Evolutionary conservation across 2,888 invertebrate genomes (phyloP).

Genomic region (Linnaemya vulpina): DNA sequence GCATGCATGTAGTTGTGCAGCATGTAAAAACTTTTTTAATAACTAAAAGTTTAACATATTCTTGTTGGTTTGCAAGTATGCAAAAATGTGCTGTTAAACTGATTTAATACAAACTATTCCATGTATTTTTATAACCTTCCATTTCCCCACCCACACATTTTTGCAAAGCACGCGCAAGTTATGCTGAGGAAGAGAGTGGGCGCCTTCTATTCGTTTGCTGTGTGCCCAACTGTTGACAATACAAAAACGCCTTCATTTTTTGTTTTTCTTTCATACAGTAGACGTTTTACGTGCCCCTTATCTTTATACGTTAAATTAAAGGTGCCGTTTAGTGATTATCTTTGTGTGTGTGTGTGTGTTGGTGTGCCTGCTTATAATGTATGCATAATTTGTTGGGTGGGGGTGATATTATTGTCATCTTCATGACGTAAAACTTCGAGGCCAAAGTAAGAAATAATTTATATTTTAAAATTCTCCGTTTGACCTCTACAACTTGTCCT

Average conservation of each 20-base stretch:
- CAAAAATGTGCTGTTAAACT: constrained; percentile 37
- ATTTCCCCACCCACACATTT: not conserved
- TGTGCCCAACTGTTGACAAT: constrained; percentile 58
- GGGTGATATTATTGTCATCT: not conserved
- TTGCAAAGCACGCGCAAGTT: not conserved
- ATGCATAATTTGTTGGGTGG: constrained; percentile 1
- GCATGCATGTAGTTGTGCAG: not conserved
- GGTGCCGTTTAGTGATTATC: constrained; percentile 18
- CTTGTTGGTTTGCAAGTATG: constrained; percentile 50
- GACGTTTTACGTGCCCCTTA: not conserved
- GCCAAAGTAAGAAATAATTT: no score
- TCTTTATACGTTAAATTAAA: constrained; percentile 38
- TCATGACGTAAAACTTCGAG: no score
- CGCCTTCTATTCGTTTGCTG: not conserved
- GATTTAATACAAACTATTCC: constrained; percentile 31
- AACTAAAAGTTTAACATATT: constrained; percentile 70
- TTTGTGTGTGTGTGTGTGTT: not conserved
- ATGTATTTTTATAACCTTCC: constrained; percentile 12
- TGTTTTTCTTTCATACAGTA: constrained; percentile 1
- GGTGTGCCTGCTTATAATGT: not conserved
- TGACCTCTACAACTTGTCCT: no score
- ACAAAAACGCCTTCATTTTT: constrained; percentile 40
- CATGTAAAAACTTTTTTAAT: constrained; percentile 68
- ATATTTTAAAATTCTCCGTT: no score
- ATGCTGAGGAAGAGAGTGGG: not conserved